These are phyloP conservation scores for Tyria jacobaeae DNA, from an alignment of 2,888 invertebrate species.

Conservation along the genomic window DNA sequence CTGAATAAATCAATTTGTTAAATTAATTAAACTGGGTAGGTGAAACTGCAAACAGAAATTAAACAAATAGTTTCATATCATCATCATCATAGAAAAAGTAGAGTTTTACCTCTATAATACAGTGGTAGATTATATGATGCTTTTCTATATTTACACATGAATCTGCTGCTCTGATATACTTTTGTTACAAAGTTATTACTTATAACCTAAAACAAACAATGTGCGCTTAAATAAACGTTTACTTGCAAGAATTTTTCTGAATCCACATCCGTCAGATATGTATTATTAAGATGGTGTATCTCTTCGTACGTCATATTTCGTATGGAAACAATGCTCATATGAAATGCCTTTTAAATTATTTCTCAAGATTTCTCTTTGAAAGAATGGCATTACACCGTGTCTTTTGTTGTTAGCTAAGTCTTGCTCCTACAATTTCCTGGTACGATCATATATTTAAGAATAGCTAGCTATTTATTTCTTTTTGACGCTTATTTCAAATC, in stretches of 20 bases:
- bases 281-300: constrained; percentile 41
- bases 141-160: no score
- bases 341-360: constrained; percentile 52
- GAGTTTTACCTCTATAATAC: no score
- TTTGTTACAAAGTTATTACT: not conserved
- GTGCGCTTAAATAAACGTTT: constrained; percentile 26
- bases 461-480: not conserved
- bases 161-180: no score
- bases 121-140: no score
- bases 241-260: constrained; percentile 28
- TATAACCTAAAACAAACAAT: not conserved
- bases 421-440: constrained; percentile 12
- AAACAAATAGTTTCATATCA: no score
- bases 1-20: no score
- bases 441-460: not conserved
- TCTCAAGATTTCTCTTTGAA: constrained; percentile 33
- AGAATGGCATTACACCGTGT: constrained; percentile 25
- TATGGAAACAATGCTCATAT: constrained; percentile 50
- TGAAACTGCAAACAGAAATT: no score
- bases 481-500: not conserved
- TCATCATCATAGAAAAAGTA: no score
- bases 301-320: constrained; percentile 42
- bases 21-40: no score
- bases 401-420: constrained; percentile 40
- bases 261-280: constrained; percentile 41